A percentile compares a stretch with the other conserved stretches of the same genome.
Conservation (phyloP, 53 echinoderm and acorn worm species). For the Pentamera pediparva region DNA sequence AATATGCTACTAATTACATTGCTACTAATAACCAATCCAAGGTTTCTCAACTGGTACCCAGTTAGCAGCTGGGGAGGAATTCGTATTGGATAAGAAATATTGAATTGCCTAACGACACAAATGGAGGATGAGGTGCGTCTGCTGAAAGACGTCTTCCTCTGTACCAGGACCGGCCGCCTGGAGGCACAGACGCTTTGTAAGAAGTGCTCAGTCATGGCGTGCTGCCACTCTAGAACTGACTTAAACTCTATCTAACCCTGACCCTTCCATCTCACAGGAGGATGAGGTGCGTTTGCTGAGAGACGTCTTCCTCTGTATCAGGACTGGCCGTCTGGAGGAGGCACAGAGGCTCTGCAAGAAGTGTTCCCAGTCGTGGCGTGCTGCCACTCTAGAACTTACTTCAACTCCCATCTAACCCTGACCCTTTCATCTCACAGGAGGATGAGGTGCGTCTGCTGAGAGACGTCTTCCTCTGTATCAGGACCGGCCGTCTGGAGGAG, state of each 20-base stretch:
- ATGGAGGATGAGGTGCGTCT: slow-evolving; percentile 87
- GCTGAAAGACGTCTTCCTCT: slow-evolving; percentile 67
- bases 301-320: slow-evolving; percentile 75
- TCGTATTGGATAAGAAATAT: too few species aligned
- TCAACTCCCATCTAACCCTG: too few species aligned
- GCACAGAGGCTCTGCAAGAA: slow-evolving; percentile 89
- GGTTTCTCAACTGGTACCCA: too few species aligned
- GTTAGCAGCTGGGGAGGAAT: too few species aligned
- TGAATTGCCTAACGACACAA: too few species aligned
- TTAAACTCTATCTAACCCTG: slow-evolving; percentile 77
- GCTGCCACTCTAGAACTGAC: slow-evolving; percentile 82
- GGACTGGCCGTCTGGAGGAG: slow-evolving; percentile 82
- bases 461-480: slow-evolving; percentile 75
- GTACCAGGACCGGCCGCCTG: slow-evolving; percentile 76
- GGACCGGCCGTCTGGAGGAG: slow-evolving; percentile 82
- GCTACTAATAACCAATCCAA: too few species aligned
- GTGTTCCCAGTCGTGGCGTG: slow-evolving; percentile 88
- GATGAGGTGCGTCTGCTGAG: slow-evolving; percentile 75
- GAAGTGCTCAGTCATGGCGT: slow-evolving; percentile 85
- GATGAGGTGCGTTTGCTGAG: slow-evolving; percentile 75
- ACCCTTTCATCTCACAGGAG: slow-evolving; percentile 46
- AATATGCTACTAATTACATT: not conserved
- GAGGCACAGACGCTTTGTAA: slow-evolving; percentile 89
- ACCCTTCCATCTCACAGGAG: slow-evolving; percentile 46
- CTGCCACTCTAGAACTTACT: slow-evolving; percentile 78